phyloP scores from a whole-genome alignment of 2,113 vertebrate genomes.

The Terrapene triunguis region DNA sequence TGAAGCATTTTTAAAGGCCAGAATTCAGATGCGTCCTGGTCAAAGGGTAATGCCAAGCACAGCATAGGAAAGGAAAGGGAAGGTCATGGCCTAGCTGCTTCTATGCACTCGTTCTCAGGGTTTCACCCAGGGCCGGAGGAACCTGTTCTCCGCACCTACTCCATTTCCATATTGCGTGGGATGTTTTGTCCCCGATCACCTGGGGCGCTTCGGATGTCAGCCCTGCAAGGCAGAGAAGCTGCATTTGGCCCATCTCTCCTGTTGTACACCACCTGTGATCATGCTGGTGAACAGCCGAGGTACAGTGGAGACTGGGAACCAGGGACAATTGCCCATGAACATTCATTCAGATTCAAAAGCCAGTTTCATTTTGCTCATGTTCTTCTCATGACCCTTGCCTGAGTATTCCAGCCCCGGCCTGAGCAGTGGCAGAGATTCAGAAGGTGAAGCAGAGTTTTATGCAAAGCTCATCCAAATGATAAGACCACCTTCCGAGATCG shows the following conservation, averaged over 20 bases:
- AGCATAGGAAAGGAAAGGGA: not conserved
- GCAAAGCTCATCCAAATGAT: not conserved
- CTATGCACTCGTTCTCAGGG: not conserved
- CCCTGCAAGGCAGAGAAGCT: not conserved
- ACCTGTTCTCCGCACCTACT: not conserved
- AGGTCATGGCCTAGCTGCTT: not conserved
- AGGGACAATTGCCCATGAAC: not conserved
- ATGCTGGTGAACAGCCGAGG: not conserved
- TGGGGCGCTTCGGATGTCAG: not conserved
- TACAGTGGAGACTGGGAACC: not conserved
- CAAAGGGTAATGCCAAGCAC: not conserved
- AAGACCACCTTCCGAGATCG: not conserved
- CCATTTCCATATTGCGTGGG: not conserved
- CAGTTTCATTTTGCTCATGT: not conserved
- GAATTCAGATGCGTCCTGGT: not conserved
- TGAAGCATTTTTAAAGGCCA: not conserved
- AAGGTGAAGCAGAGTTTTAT: not conserved
- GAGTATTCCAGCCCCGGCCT: not conserved
- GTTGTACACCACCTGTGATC: not conserved
- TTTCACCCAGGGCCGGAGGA: not conserved
- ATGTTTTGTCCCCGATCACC: not conserved
- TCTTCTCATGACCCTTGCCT: not conserved
- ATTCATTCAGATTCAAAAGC: not conserved
- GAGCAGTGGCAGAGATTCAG: not conserved
- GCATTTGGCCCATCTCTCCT: not conserved